Evolutionary conservation across 2,797 vertebrate genomes (phyloP), one percentile per base, ranked within the genome.

Genomic region (Dermochelys coriacea): DNA sequence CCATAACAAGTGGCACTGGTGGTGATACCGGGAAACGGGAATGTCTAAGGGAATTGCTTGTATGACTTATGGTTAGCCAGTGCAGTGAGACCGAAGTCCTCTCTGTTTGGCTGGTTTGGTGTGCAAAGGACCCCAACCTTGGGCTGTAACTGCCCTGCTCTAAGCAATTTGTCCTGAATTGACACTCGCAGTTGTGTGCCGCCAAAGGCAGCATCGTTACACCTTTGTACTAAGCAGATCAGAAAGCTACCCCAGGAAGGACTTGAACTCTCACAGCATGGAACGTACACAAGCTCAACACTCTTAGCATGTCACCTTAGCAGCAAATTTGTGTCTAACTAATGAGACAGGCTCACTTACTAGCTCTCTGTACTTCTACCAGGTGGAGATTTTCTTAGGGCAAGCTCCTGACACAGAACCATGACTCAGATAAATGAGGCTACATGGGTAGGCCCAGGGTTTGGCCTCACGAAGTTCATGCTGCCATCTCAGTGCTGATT

Each of bases 381-480:
- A 41, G 50, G 4, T 34, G 84, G 77, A 88, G 61, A 34, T 21
- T 94, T 91, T 25, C 15, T 51, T 89, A 31, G 23, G 12, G 25
- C 74, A 77, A 49, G 74, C 25, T 47, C 74, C 27, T 9, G 45
- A 16, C 25, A 9, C 25, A 45, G 71, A 27, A 16, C 45, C 14
- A 4, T 49, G 45, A 3, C 29, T 16, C 74, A 29, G 12, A 77
- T 6, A 77, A 41, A 71, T 12, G 64, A 23, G 21, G n/a, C 19
- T 23, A 11, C 11, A 21, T 37, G 23, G 21, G 5, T 1, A 87
- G 52, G 51, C 75, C 4, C 71, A 52, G 34, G 5, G 0, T 1
- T 41, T 45, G 87, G 50, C 16, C 68, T 80, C 47, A 27, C 2
- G 27, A 47, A 86, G 45, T 12, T 45, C 9, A 0, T 0, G 5